Evolutionary conservation across 2,797 vertebrate species (phyloP).

Genomic region (Lemur catta): DNA sequence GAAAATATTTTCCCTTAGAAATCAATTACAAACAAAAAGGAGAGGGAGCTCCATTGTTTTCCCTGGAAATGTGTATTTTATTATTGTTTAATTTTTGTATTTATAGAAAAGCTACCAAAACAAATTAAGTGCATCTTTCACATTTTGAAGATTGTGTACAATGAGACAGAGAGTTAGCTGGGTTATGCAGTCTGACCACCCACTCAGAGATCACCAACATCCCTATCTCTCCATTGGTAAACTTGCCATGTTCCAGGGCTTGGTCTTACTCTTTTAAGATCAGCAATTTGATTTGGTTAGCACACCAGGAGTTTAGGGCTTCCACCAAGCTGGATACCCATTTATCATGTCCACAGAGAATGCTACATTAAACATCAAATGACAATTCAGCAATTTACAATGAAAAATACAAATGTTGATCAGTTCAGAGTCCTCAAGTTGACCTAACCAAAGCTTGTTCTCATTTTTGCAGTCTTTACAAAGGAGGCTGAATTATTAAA

Average conservation of each 20-base stretch:
- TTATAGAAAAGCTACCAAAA: conserved; percentile 11
- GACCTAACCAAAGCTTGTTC: background rate
- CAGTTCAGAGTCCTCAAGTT: conserved; percentile 1
- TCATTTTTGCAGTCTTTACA: background rate
- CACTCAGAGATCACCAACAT: background rate
- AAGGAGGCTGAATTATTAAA: conserved; percentile 10
- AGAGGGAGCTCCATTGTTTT: background rate
- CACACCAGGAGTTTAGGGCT: background rate
- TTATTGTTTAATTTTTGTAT: conserved; percentile 28
- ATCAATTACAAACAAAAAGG: conserved; percentile 41
- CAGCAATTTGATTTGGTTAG: conserved; percentile 31
- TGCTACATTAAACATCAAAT: conserved; percentile 31
- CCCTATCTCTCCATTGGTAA: background rate
- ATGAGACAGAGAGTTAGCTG: background rate
- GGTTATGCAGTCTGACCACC: background rate
- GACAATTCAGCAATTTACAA: conserved; percentile 35
- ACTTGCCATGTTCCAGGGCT: background rate
- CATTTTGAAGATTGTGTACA: background rate
- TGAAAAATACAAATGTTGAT: conserved; percentile 38
- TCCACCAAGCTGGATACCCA: background rate
- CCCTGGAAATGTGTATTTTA: conserved; percentile 7
- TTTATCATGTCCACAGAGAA: conserved; percentile 13
- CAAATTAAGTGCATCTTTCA: background rate
- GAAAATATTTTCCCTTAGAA: conserved; percentile 64
- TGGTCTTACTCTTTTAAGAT: background rate